Evolutionary conservation across 2,797 vertebrate species (phyloP).

Genomic region (Acipenser ruthenus): DNA sequence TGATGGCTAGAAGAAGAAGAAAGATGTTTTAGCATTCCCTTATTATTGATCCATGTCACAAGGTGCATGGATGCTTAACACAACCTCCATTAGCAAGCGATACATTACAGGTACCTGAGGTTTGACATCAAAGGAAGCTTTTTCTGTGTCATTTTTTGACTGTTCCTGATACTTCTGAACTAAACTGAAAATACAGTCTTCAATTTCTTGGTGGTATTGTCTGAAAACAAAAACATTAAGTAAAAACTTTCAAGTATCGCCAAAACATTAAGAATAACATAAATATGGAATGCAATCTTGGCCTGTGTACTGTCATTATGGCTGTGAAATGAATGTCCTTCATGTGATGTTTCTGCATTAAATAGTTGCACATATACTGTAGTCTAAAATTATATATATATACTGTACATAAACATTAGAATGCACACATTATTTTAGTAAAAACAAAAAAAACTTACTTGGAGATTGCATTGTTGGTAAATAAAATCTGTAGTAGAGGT

Average conservation of each 20-base stretch:
- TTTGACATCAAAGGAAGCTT: conserved; percentile 58
- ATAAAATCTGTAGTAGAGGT: conserved; percentile 86
- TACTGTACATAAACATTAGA: no score
- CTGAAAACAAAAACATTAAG: conserved; percentile 40
- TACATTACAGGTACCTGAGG: conserved; percentile 72
- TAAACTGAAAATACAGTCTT: conserved; percentile 78
- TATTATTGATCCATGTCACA: no score
- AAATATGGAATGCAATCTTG: no score
- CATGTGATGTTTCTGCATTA: no score
- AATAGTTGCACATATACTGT: no score
- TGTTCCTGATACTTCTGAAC: conserved; percentile 74
- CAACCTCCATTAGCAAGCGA: neutral
- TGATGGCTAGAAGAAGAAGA: conserved; percentile 61
- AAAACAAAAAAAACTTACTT: conserved; percentile 65
- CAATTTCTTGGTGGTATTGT: conserved; percentile 88
- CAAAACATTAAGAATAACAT: no score
- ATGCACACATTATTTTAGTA: no score
- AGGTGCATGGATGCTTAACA: no score
- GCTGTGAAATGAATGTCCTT: no score
- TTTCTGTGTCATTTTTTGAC: conserved; percentile 55
- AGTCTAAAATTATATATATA: no score
- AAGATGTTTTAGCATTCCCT: neutral
- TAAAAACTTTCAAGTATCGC: no score
- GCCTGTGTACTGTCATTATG: no score
- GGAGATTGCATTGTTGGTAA: conserved; percentile 84